Conservation (phyloP, 2,113 vertebrate genomes). For the Macquaria ambigua region DNA sequence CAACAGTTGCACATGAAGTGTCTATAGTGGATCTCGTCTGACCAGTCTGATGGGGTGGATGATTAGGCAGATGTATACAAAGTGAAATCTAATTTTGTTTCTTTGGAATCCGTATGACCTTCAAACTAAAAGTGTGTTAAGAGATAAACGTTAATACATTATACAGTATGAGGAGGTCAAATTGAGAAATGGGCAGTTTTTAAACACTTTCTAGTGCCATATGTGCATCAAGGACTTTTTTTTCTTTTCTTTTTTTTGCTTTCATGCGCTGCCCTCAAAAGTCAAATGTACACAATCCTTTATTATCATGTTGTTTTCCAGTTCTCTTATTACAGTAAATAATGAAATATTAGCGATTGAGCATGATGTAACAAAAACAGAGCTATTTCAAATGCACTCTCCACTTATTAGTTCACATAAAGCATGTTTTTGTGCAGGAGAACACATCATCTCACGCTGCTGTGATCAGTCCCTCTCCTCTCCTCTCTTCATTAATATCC, state of each 20-base stretch:
- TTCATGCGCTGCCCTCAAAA: not conserved
- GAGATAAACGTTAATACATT: not conserved
- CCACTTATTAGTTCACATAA: not conserved
- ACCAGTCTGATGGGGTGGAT: not conserved
- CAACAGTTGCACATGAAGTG: not conserved
- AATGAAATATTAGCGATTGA: not conserved
- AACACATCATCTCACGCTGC: not conserved
- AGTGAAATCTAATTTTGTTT: not conserved
- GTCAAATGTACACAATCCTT: not conserved
- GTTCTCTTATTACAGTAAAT: not conserved
- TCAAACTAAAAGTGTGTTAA: not conserved
- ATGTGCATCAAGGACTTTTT: not conserved
- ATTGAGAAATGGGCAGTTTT: not conserved
- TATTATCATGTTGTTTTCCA: not conserved
- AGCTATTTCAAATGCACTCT: not conserved
- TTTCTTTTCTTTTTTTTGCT: no score
- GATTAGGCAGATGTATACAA: not conserved
- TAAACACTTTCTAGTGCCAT: not conserved
- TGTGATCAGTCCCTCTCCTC: slow-evolving; percentile 4
- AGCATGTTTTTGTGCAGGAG: not conserved
- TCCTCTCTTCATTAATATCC: slow-evolving; percentile 70
- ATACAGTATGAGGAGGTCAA: not conserved
- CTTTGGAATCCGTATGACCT: not conserved
- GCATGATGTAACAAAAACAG: not conserved
- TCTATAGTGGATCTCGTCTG: not conserved